Conservation (phyloP, 2,797 vertebrate genomes). For the Parotocinclus haroldoi region DNA sequence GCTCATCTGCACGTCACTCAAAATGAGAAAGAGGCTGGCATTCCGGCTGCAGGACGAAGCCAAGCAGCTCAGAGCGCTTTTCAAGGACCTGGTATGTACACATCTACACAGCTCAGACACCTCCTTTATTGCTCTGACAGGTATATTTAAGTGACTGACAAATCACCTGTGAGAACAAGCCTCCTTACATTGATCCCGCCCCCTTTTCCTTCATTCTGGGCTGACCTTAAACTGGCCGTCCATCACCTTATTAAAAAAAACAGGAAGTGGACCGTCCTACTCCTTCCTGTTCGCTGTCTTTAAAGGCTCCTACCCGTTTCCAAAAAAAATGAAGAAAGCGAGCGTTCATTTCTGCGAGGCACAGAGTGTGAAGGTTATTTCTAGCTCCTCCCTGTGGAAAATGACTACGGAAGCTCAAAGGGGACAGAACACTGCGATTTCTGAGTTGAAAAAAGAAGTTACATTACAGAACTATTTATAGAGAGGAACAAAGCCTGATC, state of each 20-base stretch:
- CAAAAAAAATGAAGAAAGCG: conserved; percentile 55
- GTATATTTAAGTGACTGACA: not conserved
- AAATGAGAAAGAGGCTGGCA: conserved; percentile 84
- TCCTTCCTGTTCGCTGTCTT: conserved; percentile 73
- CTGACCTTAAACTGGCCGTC: conserved; percentile 72
- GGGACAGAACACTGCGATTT: not conserved
- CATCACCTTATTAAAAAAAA: conserved; percentile 76
- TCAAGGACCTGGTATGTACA: conserved; percentile 77
- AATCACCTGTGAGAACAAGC: too few relatives aligned
- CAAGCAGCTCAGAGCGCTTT: conserved; percentile 85
- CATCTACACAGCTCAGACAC: not conserved
- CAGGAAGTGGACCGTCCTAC: conserved; percentile 73
- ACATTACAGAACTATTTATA: too few relatives aligned
- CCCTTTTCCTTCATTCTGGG: too few relatives aligned
- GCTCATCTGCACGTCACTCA: conserved; percentile 81
- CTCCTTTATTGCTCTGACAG: not conserved
- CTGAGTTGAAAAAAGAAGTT: too few relatives aligned
- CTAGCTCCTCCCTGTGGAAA: conserved; percentile 9
- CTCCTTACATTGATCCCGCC: too few relatives aligned
- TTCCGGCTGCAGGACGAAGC: conserved; percentile 82
- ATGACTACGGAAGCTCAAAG: not conserved
- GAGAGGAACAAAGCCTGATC: too few relatives aligned
- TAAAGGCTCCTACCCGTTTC: conserved; percentile 60
- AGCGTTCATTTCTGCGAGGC: conserved; percentile 53
- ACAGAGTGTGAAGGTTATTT: conserved; percentile 11